Evolutionary conservation across 2,888 invertebrate genomes (phyloP).

Genomic region (Drosophila subsilvestris): DNA sequence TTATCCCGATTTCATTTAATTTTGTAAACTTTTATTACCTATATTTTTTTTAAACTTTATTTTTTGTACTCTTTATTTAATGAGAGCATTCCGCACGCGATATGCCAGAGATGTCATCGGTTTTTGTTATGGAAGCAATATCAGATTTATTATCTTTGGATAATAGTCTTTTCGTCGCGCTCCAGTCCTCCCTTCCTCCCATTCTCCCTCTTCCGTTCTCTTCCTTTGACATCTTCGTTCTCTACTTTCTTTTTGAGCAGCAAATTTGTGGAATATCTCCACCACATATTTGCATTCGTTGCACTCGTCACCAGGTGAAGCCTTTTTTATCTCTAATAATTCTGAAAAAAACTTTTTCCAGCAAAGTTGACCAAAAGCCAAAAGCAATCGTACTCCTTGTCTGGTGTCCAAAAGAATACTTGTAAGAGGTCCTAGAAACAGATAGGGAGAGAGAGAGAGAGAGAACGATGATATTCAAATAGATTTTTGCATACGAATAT

Average conservation of each 20-base stretch:
- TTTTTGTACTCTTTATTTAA: too few species aligned
- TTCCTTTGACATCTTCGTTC: neutral
- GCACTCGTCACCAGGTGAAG: neutral
- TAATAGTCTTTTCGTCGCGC: too few species aligned
- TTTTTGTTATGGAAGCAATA: too few species aligned
- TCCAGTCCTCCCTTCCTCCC: too few species aligned
- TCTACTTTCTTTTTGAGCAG: neutral
- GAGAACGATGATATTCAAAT: neutral
- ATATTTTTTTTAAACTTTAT: too few species aligned
- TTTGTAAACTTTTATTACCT: too few species aligned
- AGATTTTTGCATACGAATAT: neutral
- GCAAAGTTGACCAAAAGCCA: slow-evolving; percentile 25
- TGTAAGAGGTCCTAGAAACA: neutral
- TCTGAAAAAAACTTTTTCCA: slow-evolving; percentile 35
- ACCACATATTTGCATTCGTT: neutral
- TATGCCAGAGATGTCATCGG: too few species aligned
- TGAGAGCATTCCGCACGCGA: too few species aligned
- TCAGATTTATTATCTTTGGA: neutral
- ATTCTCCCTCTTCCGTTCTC: neutral
- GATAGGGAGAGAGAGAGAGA: neutral
- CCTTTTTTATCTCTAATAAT: slow-evolving; percentile 20
- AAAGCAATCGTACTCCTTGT: slow-evolving; percentile 32
- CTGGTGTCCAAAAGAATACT: slow-evolving; percentile 12
- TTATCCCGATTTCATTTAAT: too few species aligned
- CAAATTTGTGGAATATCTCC: neutral